Base-by-base conservation (phyloP, 1,140 invertebrate species). In the Psilanteris sp. region DNA sequence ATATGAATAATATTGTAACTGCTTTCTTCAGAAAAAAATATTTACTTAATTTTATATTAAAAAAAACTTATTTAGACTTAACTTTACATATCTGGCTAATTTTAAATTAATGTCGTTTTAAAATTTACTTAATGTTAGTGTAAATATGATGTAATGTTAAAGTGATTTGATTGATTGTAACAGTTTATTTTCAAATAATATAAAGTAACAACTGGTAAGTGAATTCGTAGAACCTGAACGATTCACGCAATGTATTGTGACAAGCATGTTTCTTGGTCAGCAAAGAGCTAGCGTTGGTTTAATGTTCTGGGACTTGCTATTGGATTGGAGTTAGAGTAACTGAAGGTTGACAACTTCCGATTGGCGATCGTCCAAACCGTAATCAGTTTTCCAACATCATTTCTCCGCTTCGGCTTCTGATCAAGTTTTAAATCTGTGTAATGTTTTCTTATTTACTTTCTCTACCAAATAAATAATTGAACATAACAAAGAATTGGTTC, bases 371-470 rank as follows among this genome's bases (percentile, higher is more conserved):
- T 77, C 74, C 78, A 77, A 67, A 57, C 57, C 64, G 59, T 77
- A 79, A 77, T 79, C 74, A 75, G 68, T 77, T 79, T 75, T 77
- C 70, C 9, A 52, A 37, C 70, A 52, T 73, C 70, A 73, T 72
- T 27, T 72, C 31, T 55, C 14, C n/a, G 22, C 11, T 24, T 34
- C 34, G n/a, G 2, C 5, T 41, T 62, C 27, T 34, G 48, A 68
- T 57, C 26, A 46, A 57, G 41, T 68, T 39, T 9, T 7, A 8
- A 31, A 29, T 52, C 43, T 43, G 41, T 66, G 34, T 43, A 37
- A 24, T 37, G 22, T 13, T 34, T 32, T 20, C 11, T 8, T 26
- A 8, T 9, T 55, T 24, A 16, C 41, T 55, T 41, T 41, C 36
- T 55, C 15, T 13, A 29, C 39, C 13, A 24, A 44, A n/a, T n/a